Conservation (phyloP, 1,140 invertebrate genomes). For the Bombyx mandarina region DNA sequence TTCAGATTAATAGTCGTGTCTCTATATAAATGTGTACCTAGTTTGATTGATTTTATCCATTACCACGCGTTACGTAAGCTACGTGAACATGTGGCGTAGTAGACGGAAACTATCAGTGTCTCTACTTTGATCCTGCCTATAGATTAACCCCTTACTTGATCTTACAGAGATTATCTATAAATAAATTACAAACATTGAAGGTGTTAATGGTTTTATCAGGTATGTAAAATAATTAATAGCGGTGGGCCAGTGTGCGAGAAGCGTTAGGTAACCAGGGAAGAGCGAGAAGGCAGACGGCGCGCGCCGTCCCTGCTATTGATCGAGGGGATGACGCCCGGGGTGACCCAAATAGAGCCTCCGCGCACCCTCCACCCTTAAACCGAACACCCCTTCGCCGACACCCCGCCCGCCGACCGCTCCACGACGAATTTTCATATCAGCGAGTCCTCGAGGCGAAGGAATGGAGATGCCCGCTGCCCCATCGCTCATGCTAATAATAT, state of each 20-base stretch:
- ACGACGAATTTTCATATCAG: conserved; percentile 67
- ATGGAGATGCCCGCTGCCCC: conserved; percentile 34
- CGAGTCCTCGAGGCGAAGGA: conserved; percentile 46
- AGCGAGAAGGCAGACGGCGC: conserved; percentile 48
- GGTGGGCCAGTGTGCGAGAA: conserved; percentile 46
- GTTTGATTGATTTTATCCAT: no score
- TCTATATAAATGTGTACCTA: no score
- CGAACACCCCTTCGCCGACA: conserved; percentile 27
- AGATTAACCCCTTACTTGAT: no score
- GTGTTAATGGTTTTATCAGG: conserved; percentile 4
- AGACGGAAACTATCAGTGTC: no score
- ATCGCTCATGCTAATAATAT: conserved; percentile 27
- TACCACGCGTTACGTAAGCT: no score
- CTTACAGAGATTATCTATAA: no score
- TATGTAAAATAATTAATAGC: conserved; percentile 53
- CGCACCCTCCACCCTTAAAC: conserved; percentile 32
- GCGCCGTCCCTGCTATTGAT: conserved; percentile 63
- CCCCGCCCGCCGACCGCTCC: conserved; percentile 33
- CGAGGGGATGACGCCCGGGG: conserved; percentile 64
- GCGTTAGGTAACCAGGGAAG: conserved; percentile 46
- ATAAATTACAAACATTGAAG: no score
- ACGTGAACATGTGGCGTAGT: no score
- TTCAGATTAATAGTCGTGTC: background rate
- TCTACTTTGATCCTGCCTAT: no score
- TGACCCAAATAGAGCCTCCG: conserved; percentile 69